Base-by-base conservation (phyloP, 30 jellyfish, hydroid and myxozoan genomes). In the Aurelia coerulea region DNA sequence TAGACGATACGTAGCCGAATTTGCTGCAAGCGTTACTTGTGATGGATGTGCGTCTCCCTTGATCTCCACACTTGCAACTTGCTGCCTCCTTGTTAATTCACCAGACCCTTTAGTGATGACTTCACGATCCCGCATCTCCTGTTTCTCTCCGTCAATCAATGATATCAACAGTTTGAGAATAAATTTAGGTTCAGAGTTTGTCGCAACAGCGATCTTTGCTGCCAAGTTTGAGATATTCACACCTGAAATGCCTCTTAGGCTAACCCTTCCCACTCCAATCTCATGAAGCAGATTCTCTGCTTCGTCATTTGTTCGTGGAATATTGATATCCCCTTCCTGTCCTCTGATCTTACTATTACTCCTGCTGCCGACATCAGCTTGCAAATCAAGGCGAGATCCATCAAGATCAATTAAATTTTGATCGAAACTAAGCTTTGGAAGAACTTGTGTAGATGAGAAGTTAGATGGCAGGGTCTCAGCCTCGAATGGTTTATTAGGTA, bases 241-340 rank as follows among this genome's bases (percentile, higher is more conserved):
- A n/a, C 92, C 92, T 12, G 92, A 83, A 39, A 83, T 72, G 5
- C 92, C 92, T 14, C 73, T 69, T 33, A 83, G 85, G 73, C 86
- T 83, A 14, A 83, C 86, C 49, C 86, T 73, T 5, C 92, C 92
- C 9, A 71, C 86, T 46, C 79, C 92, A 53, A 83, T 83, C 31
- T 83, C 92, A 63, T 72, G 86, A 50, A 83, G 16, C 7, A 83
- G 33, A 67, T 74, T 16, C 65, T 81, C 83, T 9, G 90, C 90
- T 56, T 81, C 90, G 62, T 68, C 90, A 33, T 67, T 81, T 1
- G 90, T 81, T 23, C 58, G 50, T 16, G 90, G 90, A 5, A 81
- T 39, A 31, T 68, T 56, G 11, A 81, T 81, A 10, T 64, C 31
- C 74, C 66, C 77, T 1, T 68, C 77, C 12, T 67, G 35, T 33